Percentiles rank a stretch among this genome's conserved stretches.
These are phyloP conservation scores for Panthera tigris DNA, from an alignment of 2,113 vertebrate genomes.

Conservation along the genomic window DNA sequence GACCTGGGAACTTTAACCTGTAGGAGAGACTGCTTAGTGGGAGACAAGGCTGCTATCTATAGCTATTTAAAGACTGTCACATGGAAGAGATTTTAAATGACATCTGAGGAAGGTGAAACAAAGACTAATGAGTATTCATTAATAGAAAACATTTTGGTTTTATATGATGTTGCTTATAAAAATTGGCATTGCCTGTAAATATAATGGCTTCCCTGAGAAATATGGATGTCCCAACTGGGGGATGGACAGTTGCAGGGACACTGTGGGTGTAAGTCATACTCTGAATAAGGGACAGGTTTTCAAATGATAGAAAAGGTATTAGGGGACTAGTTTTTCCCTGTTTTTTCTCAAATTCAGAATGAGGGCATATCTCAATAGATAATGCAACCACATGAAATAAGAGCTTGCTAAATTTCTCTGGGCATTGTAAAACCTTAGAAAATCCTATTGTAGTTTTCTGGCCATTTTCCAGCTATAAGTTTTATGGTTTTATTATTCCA, in stretches of 20 bases:
- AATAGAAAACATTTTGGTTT: not conserved
- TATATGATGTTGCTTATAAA: not conserved
- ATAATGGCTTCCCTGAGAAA: not conserved
- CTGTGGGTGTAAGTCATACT: not conserved
- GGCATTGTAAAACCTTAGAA: not conserved
- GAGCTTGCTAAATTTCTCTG: not conserved
- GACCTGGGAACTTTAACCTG: not conserved
- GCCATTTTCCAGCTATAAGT: constrained; percentile 3
- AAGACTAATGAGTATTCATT: not conserved
- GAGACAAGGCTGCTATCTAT: not conserved
- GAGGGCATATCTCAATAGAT: not conserved
- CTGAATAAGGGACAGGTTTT: not conserved
- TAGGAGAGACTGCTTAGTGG: not conserved
- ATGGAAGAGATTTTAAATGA: not conserved
- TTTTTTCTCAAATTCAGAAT: not conserved
- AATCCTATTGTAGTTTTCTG: not conserved
- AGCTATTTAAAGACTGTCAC: not conserved
- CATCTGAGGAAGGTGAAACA: not conserved
- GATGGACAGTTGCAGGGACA: not conserved
- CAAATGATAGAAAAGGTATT: not conserved
- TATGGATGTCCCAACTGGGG: not conserved
- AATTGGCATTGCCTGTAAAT: not conserved
- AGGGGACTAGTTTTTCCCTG: not conserved
- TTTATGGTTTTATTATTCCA: not conserved
- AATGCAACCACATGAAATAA: not conserved